phyloP scores from a whole-genome alignment of 2,797 vertebrate genomes.

The Pitangus sulphuratus region DNA sequence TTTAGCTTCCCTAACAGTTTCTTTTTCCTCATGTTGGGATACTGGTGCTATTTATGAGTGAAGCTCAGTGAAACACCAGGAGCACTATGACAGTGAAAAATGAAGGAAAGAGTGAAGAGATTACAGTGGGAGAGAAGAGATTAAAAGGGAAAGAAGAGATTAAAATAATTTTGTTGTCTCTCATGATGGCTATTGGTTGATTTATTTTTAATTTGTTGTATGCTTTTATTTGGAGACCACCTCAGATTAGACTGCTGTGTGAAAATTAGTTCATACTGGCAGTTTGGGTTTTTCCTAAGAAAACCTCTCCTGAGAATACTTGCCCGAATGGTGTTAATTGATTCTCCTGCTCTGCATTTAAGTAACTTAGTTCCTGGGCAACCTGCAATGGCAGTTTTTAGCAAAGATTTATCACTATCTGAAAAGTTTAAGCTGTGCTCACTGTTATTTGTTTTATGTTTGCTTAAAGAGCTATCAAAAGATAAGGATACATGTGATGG shows the following conservation, averaged over 20 bases:
- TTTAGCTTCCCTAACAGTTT: background rate
- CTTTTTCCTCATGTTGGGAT: background rate
- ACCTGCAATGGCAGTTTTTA: background rate
- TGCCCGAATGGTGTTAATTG: background rate
- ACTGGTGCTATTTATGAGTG: background rate
- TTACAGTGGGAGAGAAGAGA: background rate
- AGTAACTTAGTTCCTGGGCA: background rate
- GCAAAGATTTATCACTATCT: background rate
- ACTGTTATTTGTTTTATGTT: background rate
- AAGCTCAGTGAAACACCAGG: background rate
- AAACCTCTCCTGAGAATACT: background rate
- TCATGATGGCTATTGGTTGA: background rate
- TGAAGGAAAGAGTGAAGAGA: too few relatives aligned
- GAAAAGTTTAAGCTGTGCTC: background rate
- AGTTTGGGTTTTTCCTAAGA: background rate
- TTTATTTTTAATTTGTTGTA: background rate
- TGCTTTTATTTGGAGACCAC: background rate
- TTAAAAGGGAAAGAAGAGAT: background rate
- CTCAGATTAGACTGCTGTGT: background rate
- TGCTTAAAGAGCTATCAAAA: conserved; percentile 12
- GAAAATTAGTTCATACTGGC: background rate
- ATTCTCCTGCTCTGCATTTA: background rate
- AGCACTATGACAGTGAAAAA: background rate
- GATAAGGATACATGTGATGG: background rate
- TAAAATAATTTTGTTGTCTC: background rate